Evolutionary conservation across 1,140 invertebrate species (phyloP), one percentile per base, ranked within the genome.

Genomic region (Drosophila hydei): DNA sequence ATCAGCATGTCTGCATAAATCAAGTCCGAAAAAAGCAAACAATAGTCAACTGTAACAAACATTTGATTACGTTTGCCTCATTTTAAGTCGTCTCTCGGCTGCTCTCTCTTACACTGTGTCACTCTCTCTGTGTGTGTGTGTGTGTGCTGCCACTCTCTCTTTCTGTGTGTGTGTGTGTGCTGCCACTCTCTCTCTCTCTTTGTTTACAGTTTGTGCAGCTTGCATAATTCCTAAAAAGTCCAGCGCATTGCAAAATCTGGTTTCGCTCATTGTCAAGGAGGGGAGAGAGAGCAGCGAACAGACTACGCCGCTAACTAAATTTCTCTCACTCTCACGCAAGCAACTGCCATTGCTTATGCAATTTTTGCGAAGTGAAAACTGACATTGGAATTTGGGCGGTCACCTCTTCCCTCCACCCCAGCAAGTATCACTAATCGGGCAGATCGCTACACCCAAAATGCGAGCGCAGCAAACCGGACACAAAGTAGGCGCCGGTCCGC

Each of bases 401-500:
- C 36, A 2, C 27, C 12, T 14, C 8, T 42, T 6, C 18, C 11
- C 8, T 43, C 25, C 38, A 42, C 3, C 12, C 18, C 12, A 4
- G 1, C 16, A 58, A 33, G 25, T 52, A 47, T 76, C 48, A 21
- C 30, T 42, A 21, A 61, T 63, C 52, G 81, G 81, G 81, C 81
- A 85, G 83, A 85, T 85, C 81, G 83, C 81, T 88, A 59, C 89
- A 77, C 84, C 75, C 79, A 75, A 59, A 65, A 64, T 38, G 58
- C 38, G 30, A 43, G 25, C 52, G 12, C 30, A 64, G 51, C 78
- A 58, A 27, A 65, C 75, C 64, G 42, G 42, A 64, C 83, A 71
- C 89, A 88, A 90, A 90, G 81, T 85, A 85, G 89, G 79, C 68
- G 89, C 76, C 72, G 58, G 78, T 42, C 58, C 74, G 48, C 60